Percentiles rank a stretch among this genome's conserved stretches.
These are phyloP conservation scores for Tauraco erythrolophus DNA, from an alignment of 2,113 vertebrate genomes.

Conservation along the genomic window DNA sequence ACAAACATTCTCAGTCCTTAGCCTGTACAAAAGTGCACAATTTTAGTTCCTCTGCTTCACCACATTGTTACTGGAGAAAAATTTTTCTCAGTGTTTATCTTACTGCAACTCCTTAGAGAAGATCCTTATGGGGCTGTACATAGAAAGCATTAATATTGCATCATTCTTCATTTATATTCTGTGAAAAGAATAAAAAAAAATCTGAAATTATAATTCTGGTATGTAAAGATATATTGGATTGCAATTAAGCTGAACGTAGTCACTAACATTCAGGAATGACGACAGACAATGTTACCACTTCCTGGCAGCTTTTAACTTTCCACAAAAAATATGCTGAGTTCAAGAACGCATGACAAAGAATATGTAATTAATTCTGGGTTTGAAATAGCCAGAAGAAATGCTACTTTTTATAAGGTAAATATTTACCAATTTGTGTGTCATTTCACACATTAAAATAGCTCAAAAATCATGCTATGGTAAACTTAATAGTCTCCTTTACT, in stretches of 20 bases:
- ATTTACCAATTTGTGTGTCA: not conserved
- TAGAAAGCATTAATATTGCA: constrained; percentile 20
- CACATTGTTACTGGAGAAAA: constrained; percentile 62
- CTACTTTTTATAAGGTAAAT: not conserved
- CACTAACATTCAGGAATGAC: not conserved
- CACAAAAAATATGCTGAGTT: not conserved
- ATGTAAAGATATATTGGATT: not conserved
- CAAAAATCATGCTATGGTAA: not conserved
- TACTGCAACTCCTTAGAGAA: constrained; percentile 25
- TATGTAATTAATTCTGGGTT: not conserved
- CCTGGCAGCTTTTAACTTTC: not conserved
- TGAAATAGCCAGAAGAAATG: not conserved
- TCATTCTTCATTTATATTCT: constrained; percentile 68
- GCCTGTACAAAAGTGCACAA: constrained; percentile 9
- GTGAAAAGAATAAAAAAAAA: constrained; percentile 62
- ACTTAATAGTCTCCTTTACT: not conserved
- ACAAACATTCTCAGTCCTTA: constrained; percentile 70
- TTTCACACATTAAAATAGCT: not conserved
- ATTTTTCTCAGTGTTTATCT: not conserved
- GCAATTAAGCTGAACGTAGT: not conserved
- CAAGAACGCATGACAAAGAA: not conserved
- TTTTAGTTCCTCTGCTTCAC: constrained; percentile 56
- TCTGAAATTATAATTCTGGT: constrained; percentile 24
- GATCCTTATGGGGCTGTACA: constrained; percentile 1
- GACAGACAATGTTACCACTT: not conserved